phyloP scores from a whole-genome alignment of 2,113 vertebrate species.

The Oenanthe oenanthe region DNA sequence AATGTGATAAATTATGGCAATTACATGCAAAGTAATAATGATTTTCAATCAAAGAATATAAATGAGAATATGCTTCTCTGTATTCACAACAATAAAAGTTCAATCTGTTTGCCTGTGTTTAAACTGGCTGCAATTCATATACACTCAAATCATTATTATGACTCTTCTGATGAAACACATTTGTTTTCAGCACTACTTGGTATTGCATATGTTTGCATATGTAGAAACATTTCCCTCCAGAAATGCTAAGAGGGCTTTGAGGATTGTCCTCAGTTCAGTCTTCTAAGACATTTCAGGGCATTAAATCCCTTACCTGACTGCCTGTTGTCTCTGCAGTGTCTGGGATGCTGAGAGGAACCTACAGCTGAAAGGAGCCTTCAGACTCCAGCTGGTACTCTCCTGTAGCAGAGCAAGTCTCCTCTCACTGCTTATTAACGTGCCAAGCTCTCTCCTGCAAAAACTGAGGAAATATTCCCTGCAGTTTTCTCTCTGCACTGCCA shows the following conservation, averaged over 20 bases:
- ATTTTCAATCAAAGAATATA: conserved; percentile 75
- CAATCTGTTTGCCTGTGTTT: conserved; percentile 42
- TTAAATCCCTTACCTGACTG: background rate
- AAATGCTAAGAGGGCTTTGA: background rate
- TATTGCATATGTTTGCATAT: background rate
- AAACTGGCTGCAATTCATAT: conserved; percentile 47
- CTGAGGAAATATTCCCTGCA: background rate
- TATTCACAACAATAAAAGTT: conserved; percentile 59
- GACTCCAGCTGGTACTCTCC: no score
- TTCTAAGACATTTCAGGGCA: background rate
- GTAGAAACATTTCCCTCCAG: background rate
- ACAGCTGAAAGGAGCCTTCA: background rate
- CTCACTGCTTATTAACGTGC: background rate
- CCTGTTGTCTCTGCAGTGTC: fast-evolving
- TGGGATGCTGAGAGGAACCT: background rate
- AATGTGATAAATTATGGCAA: conserved; percentile 77
- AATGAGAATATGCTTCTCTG: conserved; percentile 64
- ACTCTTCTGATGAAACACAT: conserved; percentile 47
- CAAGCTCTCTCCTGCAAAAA: background rate
- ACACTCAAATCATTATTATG: conserved; percentile 50
- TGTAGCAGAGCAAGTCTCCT: background rate
- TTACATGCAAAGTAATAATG: conserved; percentile 75
- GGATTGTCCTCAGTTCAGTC: background rate
- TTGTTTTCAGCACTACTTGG: background rate
- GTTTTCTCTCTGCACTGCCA: background rate